Evolutionary conservation across 1,140 invertebrate species (phyloP).

Genomic region (Metaphire vulgaris): DNA sequence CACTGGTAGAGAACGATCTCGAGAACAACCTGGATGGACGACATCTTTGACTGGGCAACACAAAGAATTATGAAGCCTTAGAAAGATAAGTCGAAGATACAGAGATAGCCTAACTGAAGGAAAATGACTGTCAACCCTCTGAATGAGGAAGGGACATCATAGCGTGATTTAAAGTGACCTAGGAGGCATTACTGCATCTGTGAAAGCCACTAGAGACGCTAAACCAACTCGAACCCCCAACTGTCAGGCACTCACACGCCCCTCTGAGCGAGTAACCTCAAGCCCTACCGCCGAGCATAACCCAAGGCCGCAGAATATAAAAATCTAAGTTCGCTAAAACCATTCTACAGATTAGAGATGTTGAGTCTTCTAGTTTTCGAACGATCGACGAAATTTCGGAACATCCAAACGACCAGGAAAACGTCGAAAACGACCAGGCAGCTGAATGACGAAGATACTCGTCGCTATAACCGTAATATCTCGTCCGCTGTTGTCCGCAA

Average conservation of each 20-base stretch:
- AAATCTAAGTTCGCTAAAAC: too few relatives aligned
- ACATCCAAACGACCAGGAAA: background rate
- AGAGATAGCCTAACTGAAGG: too few relatives aligned
- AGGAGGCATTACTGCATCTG: too few relatives aligned
- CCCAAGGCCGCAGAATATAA: too few relatives aligned
- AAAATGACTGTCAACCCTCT: too few relatives aligned
- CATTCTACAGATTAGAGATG: background rate
- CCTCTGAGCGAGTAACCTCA: background rate
- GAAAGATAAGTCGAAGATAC: too few relatives aligned
- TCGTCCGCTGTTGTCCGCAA: background rate
- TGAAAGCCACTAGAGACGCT: background rate
- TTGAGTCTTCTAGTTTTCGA: background rate
- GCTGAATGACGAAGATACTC: background rate
- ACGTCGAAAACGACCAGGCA: background rate
- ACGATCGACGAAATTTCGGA: background rate
- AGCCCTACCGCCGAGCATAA: background rate
- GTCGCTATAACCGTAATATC: background rate
- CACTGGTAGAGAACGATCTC: too few relatives aligned
- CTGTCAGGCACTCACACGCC: background rate
- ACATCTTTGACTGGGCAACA: too few relatives aligned
- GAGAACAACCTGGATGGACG: too few relatives aligned
- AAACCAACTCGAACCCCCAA: background rate
- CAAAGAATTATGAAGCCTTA: too few relatives aligned
- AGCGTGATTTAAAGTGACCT: too few relatives aligned
- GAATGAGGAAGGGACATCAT: too few relatives aligned